Evolutionary conservation across 2,797 vertebrate species (phyloP).

Genomic region (Chaenodraco wilsoni): DNA sequence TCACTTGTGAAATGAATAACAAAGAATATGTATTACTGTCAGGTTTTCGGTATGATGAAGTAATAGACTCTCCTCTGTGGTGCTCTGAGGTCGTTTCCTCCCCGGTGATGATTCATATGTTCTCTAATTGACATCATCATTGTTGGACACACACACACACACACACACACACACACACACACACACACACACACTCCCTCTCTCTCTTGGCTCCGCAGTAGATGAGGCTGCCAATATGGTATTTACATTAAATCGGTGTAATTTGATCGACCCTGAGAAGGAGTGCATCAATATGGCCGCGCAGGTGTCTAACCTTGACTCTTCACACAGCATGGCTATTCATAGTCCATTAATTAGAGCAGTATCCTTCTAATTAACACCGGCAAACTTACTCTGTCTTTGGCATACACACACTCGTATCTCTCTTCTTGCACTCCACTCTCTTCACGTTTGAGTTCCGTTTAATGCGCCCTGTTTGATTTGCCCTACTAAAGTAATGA

Average conservation of each 20-base stretch:
- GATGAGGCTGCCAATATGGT: constrained; percentile 63
- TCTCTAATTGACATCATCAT: constrained; percentile 78
- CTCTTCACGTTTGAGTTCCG: constrained; percentile 71
- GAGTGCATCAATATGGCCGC: constrained; percentile 48
- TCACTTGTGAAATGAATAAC: constrained; percentile 53
- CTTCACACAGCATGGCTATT: constrained; percentile 67
- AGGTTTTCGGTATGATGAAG: constrained; percentile 60
- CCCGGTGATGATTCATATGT: constrained; percentile 68
- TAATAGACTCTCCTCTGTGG: constrained; percentile 69
- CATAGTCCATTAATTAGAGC: constrained; percentile 81
- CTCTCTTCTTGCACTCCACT: constrained; percentile 45
- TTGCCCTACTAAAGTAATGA: constrained; percentile 77
- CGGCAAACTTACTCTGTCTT: constrained; percentile 33
- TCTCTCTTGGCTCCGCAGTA: constrained; percentile 46
- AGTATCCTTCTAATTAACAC: constrained; percentile 74
- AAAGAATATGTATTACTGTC: constrained; percentile 60
- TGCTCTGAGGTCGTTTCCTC: constrained; percentile 72
- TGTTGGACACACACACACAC: constrained; percentile 60
- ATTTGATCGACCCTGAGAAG: constrained; percentile 61
- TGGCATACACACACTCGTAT: constrained; percentile 25
- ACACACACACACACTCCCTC: constrained; percentile 15
- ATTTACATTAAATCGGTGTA: constrained; percentile 71
- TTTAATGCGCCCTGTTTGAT: constrained; percentile 78
- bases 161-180: constrained; percentile 41
- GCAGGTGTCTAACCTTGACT: constrained; percentile 77